Evolutionary conservation across 2,113 vertebrate genomes (phyloP).

Genomic region (Sebastes schlegelii): DNA sequence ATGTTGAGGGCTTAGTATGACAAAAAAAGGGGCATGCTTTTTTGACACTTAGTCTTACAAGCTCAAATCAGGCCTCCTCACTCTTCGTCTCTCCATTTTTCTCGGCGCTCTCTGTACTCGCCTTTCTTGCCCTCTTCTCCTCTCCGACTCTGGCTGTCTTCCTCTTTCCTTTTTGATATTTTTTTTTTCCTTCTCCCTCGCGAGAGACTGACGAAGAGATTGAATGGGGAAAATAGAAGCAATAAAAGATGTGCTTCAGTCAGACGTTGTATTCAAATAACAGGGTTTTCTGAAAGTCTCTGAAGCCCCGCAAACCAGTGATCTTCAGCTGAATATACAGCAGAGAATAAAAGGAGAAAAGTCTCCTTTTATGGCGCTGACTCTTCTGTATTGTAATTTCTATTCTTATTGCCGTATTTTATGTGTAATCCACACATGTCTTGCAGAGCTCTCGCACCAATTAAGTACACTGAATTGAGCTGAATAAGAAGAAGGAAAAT

Average conservation of each 20-base stretch:
- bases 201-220: constrained; percentile 27
- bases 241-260: constrained; percentile 48
- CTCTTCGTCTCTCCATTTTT: constrained; percentile 29
- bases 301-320: constrained; percentile 29
- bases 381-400: constrained; percentile 1
- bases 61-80: constrained; percentile 50
- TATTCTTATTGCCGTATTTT: constrained; percentile 10
- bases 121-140: constrained; percentile 47
- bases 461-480: constrained; percentile 5
- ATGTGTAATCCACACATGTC: constrained; percentile 10
- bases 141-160: constrained; percentile 24
- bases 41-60: constrained; percentile 67
- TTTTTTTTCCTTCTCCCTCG: constrained; percentile 17
- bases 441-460: background rate
- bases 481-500: background rate
- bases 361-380: background rate
- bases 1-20: constrained; percentile 67
- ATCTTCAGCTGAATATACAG: constrained; percentile 28
- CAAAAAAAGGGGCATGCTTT: constrained; percentile 58
- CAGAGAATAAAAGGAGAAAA: constrained; percentile 2
- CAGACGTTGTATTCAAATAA: constrained; percentile 46
- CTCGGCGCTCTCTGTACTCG: constrained; percentile 4
- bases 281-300: constrained; percentile 36
- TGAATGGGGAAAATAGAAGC: constrained; percentile 42
- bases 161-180: constrained; percentile 28